phyloP scores from a whole-genome alignment of 2,797 vertebrate genomes.

The Alfaro cultratus region DNA sequence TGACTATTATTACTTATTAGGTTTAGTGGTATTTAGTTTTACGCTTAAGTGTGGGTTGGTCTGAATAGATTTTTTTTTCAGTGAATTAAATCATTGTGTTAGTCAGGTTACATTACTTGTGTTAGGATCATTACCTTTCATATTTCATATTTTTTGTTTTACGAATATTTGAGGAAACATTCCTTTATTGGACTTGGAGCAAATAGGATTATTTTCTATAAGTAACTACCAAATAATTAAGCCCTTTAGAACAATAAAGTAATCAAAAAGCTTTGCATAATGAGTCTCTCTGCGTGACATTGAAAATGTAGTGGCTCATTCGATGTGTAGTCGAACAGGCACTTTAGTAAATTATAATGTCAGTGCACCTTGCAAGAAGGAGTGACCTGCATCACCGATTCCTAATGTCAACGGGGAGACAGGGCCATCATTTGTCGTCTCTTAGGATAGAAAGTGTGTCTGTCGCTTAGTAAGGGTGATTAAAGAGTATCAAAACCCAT shows the following conservation, averaged over 20 bases:
- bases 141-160: not conserved
- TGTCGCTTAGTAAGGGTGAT: slow-evolving; percentile 45
- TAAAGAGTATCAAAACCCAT: slow-evolving; percentile 55
- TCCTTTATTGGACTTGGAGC: not conserved
- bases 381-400: slow-evolving; percentile 16
- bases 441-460: slow-evolving; percentile 33
- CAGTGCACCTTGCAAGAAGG: slow-evolving; percentile 27
- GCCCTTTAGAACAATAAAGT: slow-evolving; percentile 8
- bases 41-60: not conserved
- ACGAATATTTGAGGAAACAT: not conserved
- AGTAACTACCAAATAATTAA: not conserved
- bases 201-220: slow-evolving; percentile 9
- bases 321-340: slow-evolving; percentile 6
- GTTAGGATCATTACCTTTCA: not conserved
- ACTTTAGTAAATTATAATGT: slow-evolving; percentile 46
- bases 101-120: not conserved
- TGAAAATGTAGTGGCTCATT: slow-evolving; percentile 23
- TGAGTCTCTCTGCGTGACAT: slow-evolving; percentile 20
- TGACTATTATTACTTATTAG: not conserved
- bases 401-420: slow-evolving; percentile 28
- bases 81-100: not conserved
- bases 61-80: not conserved
- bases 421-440: slow-evolving; percentile 33
- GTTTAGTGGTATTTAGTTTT: not conserved
- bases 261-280: slow-evolving; percentile 16